Conservation (phyloP, 1,140 invertebrate species). For the Cydia strobilella region DNA sequence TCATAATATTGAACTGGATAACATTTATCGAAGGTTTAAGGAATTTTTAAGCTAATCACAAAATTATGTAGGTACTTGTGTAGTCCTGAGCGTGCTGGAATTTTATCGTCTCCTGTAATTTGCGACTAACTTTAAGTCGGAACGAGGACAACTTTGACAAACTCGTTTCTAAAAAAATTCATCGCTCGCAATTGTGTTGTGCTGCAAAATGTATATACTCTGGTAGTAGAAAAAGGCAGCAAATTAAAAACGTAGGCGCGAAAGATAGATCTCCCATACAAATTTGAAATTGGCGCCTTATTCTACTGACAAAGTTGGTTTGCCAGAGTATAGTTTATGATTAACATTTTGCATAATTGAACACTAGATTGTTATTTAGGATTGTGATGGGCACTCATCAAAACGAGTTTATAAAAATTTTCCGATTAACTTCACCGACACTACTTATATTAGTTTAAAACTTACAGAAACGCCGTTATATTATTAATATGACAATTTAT, state of each 20-base stretch:
- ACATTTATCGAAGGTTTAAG: neutral
- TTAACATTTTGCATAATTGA: too few relatives aligned
- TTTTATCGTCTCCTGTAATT: slow-evolving; percentile 11
- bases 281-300: too few relatives aligned
- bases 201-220: too few relatives aligned
- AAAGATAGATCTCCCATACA: too few relatives aligned
- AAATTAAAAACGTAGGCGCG: too few relatives aligned
- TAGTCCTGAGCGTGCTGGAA: neutral
- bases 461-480: slow-evolving; percentile 22
- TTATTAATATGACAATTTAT: neutral
- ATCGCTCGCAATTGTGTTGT: too few relatives aligned
- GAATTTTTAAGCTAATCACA: neutral
- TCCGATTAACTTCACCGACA: slow-evolving; percentile 34
- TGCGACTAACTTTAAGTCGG: neutral
- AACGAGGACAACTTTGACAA: neutral
- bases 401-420: slow-evolving; percentile 14
- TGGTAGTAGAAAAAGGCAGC: too few relatives aligned
- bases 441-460: slow-evolving; percentile 29
- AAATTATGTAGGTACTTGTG: neutral
- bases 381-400: neutral
- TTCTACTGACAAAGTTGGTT: too few relatives aligned
- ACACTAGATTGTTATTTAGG: too few relatives aligned
- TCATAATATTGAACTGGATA: neutral
- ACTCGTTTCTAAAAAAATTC: neutral
- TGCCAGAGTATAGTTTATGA: too few relatives aligned